Percentiles rank a stretch among this genome's conserved stretches.
Conservation (phyloP, 2,888 invertebrate species). For the Arge pagana region DNA sequence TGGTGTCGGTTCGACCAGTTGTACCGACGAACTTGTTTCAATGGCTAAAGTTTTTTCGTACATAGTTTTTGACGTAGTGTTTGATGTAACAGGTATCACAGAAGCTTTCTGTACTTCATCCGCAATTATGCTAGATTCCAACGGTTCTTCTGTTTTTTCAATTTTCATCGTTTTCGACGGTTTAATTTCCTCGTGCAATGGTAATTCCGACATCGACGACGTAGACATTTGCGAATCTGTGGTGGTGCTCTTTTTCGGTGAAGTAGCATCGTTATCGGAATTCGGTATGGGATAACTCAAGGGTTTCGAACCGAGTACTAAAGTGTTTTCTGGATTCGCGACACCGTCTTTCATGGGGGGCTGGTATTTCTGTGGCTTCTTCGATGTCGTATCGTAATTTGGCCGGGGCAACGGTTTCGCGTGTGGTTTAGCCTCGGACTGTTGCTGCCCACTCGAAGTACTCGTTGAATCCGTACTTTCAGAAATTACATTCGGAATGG, state of each 20-base stretch:
- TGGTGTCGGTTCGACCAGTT: conserved; percentile 48
- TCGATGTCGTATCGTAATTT: conserved; percentile 28
- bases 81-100: conserved; percentile 25
- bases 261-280: conserved; percentile 34
- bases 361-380: conserved; percentile 41
- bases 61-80: conserved; percentile 21
- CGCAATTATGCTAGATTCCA: conserved; percentile 9
- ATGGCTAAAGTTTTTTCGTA: conserved; percentile 46
- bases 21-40: conserved; percentile 51
- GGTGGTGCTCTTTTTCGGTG: conserved; percentile 47
- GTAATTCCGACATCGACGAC: conserved; percentile 15
- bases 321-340: conserved; percentile 40
- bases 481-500: background rate
- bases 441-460: background rate
- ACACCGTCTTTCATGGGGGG: conserved; percentile 45
- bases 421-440: conserved; percentile 2
- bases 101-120: conserved; percentile 2
- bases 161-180: conserved; percentile 30
- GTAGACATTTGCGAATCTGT: conserved; percentile 45
- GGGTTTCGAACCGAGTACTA: conserved; percentile 43
- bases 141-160: conserved; percentile 12
- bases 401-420: conserved; percentile 20
- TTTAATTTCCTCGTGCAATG: conserved; percentile 22
- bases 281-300: conserved; percentile 40
- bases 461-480: too few relatives aligned